Conservation (phyloP, 2,113 vertebrate genomes). For the Corythornis cristatus region DNA sequence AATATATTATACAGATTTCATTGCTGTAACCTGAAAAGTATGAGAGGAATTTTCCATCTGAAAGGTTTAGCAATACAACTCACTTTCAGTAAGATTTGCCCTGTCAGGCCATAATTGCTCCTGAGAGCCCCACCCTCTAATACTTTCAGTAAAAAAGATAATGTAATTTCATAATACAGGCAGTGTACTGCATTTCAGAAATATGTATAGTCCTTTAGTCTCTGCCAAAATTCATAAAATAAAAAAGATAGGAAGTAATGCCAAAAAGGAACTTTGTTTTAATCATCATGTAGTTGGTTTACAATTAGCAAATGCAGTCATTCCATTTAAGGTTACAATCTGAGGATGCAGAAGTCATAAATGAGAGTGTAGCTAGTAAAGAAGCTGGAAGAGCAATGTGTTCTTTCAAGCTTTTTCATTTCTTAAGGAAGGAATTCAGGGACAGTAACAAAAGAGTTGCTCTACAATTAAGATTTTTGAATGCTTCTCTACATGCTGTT, state of each 20-base stretch:
- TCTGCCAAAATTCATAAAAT: neutral
- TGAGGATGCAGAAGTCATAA: neutral
- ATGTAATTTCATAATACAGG: neutral
- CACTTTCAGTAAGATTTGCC: conserved; percentile 7
- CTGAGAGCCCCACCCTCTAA: neutral
- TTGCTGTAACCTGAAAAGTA: neutral
- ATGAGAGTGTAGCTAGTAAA: neutral
- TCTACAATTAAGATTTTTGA: neutral
- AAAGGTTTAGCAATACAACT: conserved; percentile 1
- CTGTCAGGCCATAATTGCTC: neutral
- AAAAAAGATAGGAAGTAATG: neutral
- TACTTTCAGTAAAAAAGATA: neutral
- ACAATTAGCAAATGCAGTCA: neutral
- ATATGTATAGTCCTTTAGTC: neutral
- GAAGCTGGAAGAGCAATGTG: neutral
- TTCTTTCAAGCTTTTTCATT: neutral
- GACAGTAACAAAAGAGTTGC: neutral
- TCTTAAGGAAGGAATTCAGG: neutral
- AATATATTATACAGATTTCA: conserved; percentile 30
- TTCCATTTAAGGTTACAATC: conserved; percentile 58
- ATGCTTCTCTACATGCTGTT: neutral
- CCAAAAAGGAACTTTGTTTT: conserved; percentile 1
- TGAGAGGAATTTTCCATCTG: conserved; percentile 43
- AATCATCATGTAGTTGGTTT: neutral
- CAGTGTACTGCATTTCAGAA: neutral